Conservation (phyloP, 1,140 invertebrate species). For the Steinernema feltiae region DNA sequence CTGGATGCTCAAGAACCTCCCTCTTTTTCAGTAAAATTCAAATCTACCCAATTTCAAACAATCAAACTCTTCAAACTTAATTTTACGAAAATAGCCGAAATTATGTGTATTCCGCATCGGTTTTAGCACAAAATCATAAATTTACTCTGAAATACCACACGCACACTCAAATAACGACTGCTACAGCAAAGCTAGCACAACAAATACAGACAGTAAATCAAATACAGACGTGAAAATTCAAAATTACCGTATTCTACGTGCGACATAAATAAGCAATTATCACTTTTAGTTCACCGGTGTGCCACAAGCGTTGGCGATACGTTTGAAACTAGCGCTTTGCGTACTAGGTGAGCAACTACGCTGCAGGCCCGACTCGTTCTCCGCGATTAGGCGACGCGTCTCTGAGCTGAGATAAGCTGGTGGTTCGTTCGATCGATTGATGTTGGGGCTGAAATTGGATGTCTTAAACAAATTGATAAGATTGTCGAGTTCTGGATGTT, state of each 20-base stretch:
- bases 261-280: slow-evolving; percentile 3
- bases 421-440: slow-evolving; percentile 10
- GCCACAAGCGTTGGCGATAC: slow-evolving; percentile 31
- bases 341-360: slow-evolving; percentile 20
- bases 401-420: slow-evolving; percentile 44
- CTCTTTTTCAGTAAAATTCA: neutral
- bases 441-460: slow-evolving; percentile 19
- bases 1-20: neutral
- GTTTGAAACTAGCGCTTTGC: slow-evolving; percentile 32
- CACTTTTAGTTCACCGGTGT: slow-evolving; percentile 23
- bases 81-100: neutral
- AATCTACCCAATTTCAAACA: too few species aligned
- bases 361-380: slow-evolving; percentile 26
- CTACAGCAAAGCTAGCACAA: neutral
- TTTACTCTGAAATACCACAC: neutral
- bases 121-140: neutral
- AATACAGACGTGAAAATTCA: neutral
- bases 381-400: slow-evolving; percentile 36
- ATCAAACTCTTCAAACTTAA: neutral
- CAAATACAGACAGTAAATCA: neutral
- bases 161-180: neutral
- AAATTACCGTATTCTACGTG: neutral
- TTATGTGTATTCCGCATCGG: neutral
- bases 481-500: neutral
- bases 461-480: slow-evolving; percentile 20